Evolutionary conservation across 2,113 vertebrate species (phyloP).

Genomic region (Ranitomeya variabilis): DNA sequence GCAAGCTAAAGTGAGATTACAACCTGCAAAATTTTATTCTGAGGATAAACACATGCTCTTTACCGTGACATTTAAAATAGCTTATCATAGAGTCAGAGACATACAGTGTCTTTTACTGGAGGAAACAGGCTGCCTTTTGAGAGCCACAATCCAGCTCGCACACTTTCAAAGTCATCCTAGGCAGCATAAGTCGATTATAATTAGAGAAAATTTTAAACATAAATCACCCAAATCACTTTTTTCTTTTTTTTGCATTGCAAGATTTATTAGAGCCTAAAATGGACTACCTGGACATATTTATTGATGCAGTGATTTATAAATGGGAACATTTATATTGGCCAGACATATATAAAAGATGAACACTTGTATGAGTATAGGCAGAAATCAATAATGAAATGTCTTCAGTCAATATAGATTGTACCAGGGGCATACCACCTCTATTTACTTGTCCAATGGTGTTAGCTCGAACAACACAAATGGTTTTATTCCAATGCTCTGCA

Average conservation of each 20-base stretch:
- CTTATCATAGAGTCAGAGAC: slow-evolving; percentile 20
- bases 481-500: not conserved
- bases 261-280: slow-evolving; percentile 49
- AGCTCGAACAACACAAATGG: slow-evolving; percentile 9
- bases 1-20: slow-evolving; percentile 31
- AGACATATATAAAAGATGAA: slow-evolving; percentile 49
- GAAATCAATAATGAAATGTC: slow-evolving; percentile 55
- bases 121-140: not conserved
- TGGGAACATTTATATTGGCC: slow-evolving; percentile 52
- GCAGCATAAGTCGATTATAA: slow-evolving; percentile 40
- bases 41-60: slow-evolving; percentile 16
- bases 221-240: slow-evolving; percentile 53
- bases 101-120: not conserved
- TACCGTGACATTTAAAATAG: slow-evolving; percentile 42
- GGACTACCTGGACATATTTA: slow-evolving; percentile 51
- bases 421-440: not conserved
- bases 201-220: slow-evolving; percentile 55
- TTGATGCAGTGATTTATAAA: slow-evolving; percentile 57
- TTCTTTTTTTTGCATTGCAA: slow-evolving; percentile 29
- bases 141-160: not conserved
- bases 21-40: slow-evolving; percentile 17
- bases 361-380: slow-evolving; percentile 53
- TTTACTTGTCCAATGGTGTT: slow-evolving; percentile 18
- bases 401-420: slow-evolving; percentile 42
- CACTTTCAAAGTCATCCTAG: slow-evolving; percentile 48